These are phyloP conservation scores for Mastigias papua DNA, from an alignment of 30 jellyfish, hydroid and myxozoan genomes.

Conservation along the genomic window DNA sequence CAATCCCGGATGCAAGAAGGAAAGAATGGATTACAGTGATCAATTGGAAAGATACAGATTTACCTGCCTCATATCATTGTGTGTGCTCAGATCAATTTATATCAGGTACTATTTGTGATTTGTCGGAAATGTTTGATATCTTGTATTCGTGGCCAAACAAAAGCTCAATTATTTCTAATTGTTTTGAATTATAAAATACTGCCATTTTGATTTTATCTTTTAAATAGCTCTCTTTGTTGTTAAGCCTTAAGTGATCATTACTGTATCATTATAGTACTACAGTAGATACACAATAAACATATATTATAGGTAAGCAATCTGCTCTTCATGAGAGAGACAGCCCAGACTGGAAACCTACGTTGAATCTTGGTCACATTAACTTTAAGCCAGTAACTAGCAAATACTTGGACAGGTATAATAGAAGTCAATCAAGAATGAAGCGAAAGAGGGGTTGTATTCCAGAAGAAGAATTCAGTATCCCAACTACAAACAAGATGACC, in stretches of 20 bases:
- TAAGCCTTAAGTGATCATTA: not conserved
- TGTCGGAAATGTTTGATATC: not conserved
- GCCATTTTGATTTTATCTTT: too few relatives aligned
- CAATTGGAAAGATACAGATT: conserved; percentile 25
- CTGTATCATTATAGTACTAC: too few relatives aligned
- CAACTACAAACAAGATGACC: not conserved
- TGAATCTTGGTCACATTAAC: conserved; percentile 8
- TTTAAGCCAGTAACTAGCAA: not conserved
- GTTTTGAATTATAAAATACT: not conserved
- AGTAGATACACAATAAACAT: not conserved
- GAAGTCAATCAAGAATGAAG: conserved; percentile 4
- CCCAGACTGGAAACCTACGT: conserved; percentile 18
- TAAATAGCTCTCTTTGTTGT: not conserved
- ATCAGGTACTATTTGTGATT: conserved; percentile 22
- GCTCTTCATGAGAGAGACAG: conserved; percentile 11
- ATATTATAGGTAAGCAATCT: conserved; percentile 11
- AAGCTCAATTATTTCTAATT: not conserved
- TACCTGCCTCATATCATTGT: conserved; percentile 40
- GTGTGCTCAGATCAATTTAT: conserved; percentile 42
- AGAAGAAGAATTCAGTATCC: not conserved
- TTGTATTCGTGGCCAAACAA: not conserved
- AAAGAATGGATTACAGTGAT: conserved; percentile 11
- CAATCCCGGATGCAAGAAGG: conserved; percentile 16
- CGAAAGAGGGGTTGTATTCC: conserved; percentile 7
- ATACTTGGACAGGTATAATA: not conserved